Conservation (phyloP, 2,888 invertebrate species). For the Lithophane leautieri region DNA sequence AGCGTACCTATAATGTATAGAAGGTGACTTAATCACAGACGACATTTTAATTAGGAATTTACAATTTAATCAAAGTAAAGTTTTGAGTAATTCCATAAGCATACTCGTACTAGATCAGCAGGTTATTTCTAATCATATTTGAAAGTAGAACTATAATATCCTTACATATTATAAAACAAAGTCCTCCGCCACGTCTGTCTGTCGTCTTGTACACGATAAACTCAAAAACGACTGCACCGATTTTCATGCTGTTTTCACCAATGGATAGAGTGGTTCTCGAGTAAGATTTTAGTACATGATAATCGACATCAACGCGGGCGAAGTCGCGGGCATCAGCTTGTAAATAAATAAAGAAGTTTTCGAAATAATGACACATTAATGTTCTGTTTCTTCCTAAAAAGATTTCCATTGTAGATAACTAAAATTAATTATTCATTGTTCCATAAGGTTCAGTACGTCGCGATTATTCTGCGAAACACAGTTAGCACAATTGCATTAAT, state of each 20-base stretch:
- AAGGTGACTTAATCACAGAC: background rate
- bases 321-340: too few relatives aligned
- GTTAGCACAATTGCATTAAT: conserved; percentile 3
- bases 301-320: too few relatives aligned
- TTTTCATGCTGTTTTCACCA: too few relatives aligned
- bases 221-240: too few relatives aligned
- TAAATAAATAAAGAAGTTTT: too few relatives aligned
- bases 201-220: too few relatives aligned
- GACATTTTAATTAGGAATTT: background rate
- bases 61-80: background rate
- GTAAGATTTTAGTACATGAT: too few relatives aligned
- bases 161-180: too few relatives aligned
- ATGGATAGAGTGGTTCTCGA: too few relatives aligned
- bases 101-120: background rate
- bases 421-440: background rate
- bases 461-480: conserved; percentile 21
- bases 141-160: too few relatives aligned
- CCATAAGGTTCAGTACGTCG: background rate
- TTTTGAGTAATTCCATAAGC: background rate
- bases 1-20: background rate
- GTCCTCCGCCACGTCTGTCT: too few relatives aligned
- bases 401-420: background rate
- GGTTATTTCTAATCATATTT: too few relatives aligned
- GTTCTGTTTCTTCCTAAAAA: background rate
- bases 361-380: background rate